Evolutionary conservation across 2,113 vertebrate species (phyloP).

Genomic region (Tylochromis polylepis): DNA sequence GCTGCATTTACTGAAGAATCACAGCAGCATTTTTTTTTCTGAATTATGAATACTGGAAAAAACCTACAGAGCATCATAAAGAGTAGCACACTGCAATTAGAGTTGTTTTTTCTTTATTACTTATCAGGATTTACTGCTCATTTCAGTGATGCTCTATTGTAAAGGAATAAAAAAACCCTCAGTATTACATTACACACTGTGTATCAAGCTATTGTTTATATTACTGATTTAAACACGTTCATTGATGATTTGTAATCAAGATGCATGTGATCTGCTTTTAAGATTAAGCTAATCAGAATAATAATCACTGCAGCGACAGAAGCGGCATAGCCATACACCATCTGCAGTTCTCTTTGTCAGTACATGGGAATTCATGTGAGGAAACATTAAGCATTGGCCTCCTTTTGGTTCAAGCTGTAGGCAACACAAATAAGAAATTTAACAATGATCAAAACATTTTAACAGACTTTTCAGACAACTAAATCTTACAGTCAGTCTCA

Average conservation of each 20-base stretch:
- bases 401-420: background rate
- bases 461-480: constrained; percentile 10
- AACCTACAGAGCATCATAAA: background rate
- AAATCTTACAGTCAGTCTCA: constrained; percentile 15
- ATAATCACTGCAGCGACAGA: background rate
- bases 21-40: background rate
- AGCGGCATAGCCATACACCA: background rate
- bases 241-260: background rate
- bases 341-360: constrained; percentile 7
- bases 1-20: background rate
- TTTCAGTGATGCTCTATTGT: background rate
- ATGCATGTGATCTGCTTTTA: background rate
- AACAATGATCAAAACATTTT: constrained; percentile 29
- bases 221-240: background rate
- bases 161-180: background rate
- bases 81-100: background rate
- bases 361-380: background rate
- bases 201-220: background rate
- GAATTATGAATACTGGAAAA: background rate
- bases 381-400: background rate
- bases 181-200: background rate
- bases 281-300: background rate
- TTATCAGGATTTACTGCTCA: background rate
- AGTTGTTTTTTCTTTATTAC: background rate
- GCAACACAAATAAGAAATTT: background rate